A percentile compares a stretch with the other conserved stretches of the same genome.
Evolutionary conservation across 2,113 vertebrate genomes (phyloP).

Genomic region (Ageneiosus marmoratus): DNA sequence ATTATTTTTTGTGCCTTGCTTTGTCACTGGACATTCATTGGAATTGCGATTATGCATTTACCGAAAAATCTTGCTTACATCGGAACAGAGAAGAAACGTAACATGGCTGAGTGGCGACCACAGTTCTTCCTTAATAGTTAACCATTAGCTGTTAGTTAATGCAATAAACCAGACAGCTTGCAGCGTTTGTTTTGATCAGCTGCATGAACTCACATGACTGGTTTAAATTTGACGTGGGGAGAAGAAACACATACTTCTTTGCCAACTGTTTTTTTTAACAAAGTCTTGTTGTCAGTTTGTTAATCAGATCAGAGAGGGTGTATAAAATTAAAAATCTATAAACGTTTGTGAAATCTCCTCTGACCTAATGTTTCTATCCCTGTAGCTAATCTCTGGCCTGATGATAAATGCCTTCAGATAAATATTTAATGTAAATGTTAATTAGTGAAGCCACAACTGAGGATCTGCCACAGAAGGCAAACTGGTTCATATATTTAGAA

Average conservation of each 20-base stretch:
- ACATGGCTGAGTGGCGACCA: too few relatives aligned
- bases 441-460: neutral
- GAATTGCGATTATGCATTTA: neutral
- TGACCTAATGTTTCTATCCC: neutral
- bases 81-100: neutral
- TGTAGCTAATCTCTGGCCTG: neutral
- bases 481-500: neutral
- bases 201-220: neutral
- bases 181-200: neutral
- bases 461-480: neutral
- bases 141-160: too few relatives aligned
- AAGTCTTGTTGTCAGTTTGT: neutral
- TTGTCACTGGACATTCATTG: neutral
- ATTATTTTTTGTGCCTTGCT: neutral
- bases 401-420: neutral
- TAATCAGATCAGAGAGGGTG: neutral
- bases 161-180: neutral
- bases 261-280: neutral
- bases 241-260: neutral
- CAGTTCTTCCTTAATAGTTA: neutral
- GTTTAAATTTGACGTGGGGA: neutral
- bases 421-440: neutral
- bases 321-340: neutral
- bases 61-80: neutral
- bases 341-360: neutral